Percentiles rank a stretch among this genome's conserved stretches.
Evolutionary conservation across 53 echinoderm and acorn worm species (phyloP).

Genomic region (Hippasteria phrygiana): DNA sequence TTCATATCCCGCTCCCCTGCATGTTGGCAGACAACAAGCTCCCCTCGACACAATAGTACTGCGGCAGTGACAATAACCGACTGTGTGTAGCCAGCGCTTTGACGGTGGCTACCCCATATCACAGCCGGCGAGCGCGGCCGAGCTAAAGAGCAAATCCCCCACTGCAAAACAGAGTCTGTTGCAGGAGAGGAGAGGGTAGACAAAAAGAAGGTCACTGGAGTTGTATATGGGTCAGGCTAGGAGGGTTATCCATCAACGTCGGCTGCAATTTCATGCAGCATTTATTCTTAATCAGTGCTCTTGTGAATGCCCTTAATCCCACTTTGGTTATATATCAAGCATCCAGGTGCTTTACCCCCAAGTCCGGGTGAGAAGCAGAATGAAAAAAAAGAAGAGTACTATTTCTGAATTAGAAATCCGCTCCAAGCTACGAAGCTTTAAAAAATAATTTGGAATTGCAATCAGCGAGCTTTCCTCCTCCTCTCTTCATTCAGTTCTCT

Average conservation of each 20-base stretch:
- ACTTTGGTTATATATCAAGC: constrained; percentile 58
- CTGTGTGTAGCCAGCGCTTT: neutral
- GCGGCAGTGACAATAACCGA: neutral
- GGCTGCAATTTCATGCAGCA: constrained; percentile 63
- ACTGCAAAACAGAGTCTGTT: constrained; percentile 1
- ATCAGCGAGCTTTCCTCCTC: constrained; percentile 50
- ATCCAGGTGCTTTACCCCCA: constrained; percentile 50
- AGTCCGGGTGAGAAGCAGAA: neutral
- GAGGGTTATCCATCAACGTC: constrained; percentile 67
- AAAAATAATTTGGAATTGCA: constrained; percentile 68
- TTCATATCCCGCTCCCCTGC: constrained; percentile 36
- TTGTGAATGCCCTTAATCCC: constrained; percentile 66
- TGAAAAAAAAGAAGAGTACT: constrained; percentile 18
- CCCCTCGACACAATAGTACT: neutral
- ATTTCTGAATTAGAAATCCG: constrained; percentile 59
- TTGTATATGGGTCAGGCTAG: constrained; percentile 62
- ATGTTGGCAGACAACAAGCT: neutral
- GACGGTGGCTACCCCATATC: neutral
- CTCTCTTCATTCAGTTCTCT: neutral
- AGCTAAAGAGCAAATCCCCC: constrained; percentile 47
- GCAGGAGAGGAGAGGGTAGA: constrained; percentile 8
- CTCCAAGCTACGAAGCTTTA: constrained; percentile 58
- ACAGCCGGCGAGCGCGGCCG: constrained; percentile 1
- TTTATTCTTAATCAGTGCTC: constrained; percentile 66
- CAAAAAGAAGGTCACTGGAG: constrained; percentile 55